phyloP scores from a whole-genome alignment of 2,797 vertebrate species.

The Microcaecilia unicolor region DNA sequence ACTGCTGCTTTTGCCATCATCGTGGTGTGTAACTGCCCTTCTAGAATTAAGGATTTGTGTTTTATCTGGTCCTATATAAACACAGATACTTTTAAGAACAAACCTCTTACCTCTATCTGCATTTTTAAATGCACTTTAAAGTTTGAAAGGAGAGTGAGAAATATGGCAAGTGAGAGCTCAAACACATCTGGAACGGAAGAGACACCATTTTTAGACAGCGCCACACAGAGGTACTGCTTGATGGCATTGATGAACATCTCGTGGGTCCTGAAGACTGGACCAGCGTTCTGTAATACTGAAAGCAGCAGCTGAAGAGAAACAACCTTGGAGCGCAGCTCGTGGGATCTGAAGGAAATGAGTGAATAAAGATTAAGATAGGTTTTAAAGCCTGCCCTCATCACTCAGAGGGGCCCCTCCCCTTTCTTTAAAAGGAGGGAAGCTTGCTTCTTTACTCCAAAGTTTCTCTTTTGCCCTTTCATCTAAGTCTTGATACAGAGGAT shows the following conservation, averaged over 20 bases:
- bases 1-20: too few species aligned
- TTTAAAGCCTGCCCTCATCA: background rate
- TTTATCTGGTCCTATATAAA: too few species aligned
- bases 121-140: slow-evolving; percentile 96
- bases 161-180: slow-evolving; percentile 91
- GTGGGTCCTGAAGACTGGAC: slow-evolving; percentile 85
- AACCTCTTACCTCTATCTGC: slow-evolving; percentile 93
- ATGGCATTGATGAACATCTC: slow-evolving; percentile 97
- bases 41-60: too few species aligned
- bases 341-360: slow-evolving; percentile 55
- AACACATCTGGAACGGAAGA: slow-evolving; percentile 95
- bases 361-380: background rate
- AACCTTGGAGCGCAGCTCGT: slow-evolving; percentile 89
- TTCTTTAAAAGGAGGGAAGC: background rate
- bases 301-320: slow-evolving; percentile 90
- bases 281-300: slow-evolving; percentile 86
- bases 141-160: slow-evolving; percentile 89
- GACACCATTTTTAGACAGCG: slow-evolving; percentile 90
- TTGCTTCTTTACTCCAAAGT: too few species aligned
- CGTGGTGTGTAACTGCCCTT: too few species aligned
- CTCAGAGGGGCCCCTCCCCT: too few species aligned
- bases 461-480: background rate
- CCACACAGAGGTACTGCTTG: slow-evolving; percentile 95
- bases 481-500: fast-evolving
- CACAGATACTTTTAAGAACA: too few species aligned